These are phyloP conservation scores for Diplodus puntazzo DNA, from an alignment of 2,797 vertebrate genomes.

Conservation along the genomic window DNA sequence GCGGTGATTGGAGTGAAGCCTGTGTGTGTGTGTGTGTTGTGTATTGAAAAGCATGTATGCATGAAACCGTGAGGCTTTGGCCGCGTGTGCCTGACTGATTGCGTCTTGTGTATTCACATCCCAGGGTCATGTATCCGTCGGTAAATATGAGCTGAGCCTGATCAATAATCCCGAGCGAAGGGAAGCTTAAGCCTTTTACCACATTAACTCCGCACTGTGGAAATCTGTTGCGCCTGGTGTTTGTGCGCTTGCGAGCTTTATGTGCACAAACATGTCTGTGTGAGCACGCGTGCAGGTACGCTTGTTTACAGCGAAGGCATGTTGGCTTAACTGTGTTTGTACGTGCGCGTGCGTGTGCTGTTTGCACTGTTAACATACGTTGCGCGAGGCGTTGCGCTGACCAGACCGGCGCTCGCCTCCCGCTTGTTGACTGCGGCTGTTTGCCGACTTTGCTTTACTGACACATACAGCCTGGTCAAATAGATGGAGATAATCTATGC, in stretches of 20 bases:
- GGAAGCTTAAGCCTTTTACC: constrained; percentile 71
- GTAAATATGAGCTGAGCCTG: constrained; percentile 74
- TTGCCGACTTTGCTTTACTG: constrained; percentile 62
- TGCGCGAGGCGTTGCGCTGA: not conserved
- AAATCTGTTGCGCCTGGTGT: constrained; percentile 44
- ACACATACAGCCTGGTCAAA: constrained; percentile 81
- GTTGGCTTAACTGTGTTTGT: constrained; percentile 57
- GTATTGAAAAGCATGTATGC: constrained; percentile 5
- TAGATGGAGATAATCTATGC: constrained; percentile 78
- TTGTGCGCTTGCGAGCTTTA: constrained; percentile 9
- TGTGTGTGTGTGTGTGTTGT: not conserved
- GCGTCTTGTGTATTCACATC: constrained; percentile 32
- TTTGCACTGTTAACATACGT: constrained; percentile 43
- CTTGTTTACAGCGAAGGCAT: constrained; percentile 55
- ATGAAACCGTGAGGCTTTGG: not conserved
- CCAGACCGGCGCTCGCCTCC: constrained; percentile 1
- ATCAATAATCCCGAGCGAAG: constrained; percentile 79
- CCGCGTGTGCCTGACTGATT: constrained; percentile 10
- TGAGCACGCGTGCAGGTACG: constrained; percentile 24
- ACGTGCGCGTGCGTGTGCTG: constrained; percentile 19
- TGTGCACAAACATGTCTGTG: constrained; percentile 39
- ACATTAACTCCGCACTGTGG: constrained; percentile 69
- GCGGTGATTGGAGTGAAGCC: constrained; percentile 36
- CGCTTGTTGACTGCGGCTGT: constrained; percentile 66
- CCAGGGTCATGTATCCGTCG: constrained; percentile 46